A percentile compares a stretch with the other conserved stretches of the same genome.
Conservation (phyloP, 2,113 vertebrate genomes). For the Morphnarchus princeps region DNA sequence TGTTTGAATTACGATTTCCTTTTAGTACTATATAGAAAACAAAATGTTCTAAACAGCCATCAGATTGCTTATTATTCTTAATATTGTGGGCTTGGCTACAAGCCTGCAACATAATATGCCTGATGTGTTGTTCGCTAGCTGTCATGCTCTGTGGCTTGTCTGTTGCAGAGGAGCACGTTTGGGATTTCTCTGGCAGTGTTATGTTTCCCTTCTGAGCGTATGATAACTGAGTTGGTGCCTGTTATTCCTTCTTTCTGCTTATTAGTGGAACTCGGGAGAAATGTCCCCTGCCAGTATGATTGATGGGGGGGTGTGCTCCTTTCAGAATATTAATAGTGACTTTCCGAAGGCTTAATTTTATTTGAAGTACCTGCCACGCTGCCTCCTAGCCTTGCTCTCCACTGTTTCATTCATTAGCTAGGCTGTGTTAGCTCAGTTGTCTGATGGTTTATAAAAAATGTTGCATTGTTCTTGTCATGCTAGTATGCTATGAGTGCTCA, state of each 20-base stretch:
- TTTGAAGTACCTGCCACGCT: not conserved
- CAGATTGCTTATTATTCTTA: not conserved
- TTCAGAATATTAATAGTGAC: not conserved
- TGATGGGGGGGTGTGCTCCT: not conserved
- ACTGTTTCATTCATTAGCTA: not conserved
- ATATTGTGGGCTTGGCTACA: not conserved
- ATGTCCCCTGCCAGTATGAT: not conserved
- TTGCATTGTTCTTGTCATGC: not conserved
- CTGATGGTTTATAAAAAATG: not conserved
- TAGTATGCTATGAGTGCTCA: not conserved
- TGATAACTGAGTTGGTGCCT: not conserved
- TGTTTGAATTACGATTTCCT: constrained; percentile 18
- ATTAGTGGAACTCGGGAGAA: not conserved
- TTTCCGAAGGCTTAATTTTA: not conserved
- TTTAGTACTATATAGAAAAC: not conserved
- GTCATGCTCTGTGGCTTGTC: not conserved
- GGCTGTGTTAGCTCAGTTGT: not conserved
- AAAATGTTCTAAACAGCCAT: not conserved
- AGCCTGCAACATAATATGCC: not conserved
- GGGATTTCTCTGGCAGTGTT: not conserved
- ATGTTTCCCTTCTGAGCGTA: not conserved
- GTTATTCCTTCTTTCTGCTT: not conserved
- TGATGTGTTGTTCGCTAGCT: not conserved
- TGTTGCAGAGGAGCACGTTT: not conserved
- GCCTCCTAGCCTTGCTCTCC: not conserved